phyloP scores from a whole-genome alignment of 2,888 invertebrate species.

The Eumerus sabulonum region DNA sequence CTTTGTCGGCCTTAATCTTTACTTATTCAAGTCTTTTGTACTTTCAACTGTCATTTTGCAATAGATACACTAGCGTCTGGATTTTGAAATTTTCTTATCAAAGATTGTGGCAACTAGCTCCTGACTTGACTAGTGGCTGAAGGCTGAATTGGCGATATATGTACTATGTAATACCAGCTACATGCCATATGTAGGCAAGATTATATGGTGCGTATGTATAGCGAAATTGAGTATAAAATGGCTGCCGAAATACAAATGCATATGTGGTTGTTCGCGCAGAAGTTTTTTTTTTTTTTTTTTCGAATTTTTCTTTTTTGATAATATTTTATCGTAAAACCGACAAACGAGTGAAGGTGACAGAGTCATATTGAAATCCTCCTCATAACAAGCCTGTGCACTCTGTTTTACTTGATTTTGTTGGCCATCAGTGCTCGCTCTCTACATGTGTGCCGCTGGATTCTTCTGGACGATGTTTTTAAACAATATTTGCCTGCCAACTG shows the following conservation, averaged over 20 bases:
- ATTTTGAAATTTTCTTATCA: conserved; percentile 55
- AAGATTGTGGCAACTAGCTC: too few species aligned
- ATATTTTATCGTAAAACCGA: not conserved
- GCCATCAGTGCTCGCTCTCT: conserved; percentile 10
- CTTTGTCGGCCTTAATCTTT: not conserved
- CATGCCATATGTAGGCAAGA: too few species aligned
- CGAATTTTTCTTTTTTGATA: too few species aligned
- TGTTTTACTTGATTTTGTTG: conserved; percentile 4
- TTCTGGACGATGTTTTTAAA: conserved; percentile 29
- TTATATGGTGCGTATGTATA: conserved; percentile 27
- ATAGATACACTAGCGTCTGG: conserved; percentile 29
- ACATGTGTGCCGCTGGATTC: conserved; percentile 37
- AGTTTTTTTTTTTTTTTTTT: conserved; percentile 8
- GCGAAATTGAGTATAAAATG: conserved; percentile 58
- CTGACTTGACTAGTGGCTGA: too few species aligned
- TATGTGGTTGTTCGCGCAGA: conserved; percentile 56
- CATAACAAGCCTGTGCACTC: conserved; percentile 3
- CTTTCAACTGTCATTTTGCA: conserved; percentile 23
- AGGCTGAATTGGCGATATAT: conserved; percentile 28
- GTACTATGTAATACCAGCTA: conserved; percentile 9
- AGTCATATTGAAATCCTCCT: conserved; percentile 12
- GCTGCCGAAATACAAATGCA: conserved; percentile 54
- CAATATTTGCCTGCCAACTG: conserved; percentile 46
- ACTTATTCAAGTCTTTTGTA: conserved; percentile 38
- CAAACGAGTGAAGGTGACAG: conserved; percentile 41